A percentile compares a stretch with the other conserved stretches of the same genome.
phyloP scores from a whole-genome alignment of 2,797 vertebrate genomes.

The Melanotaenia nigrans region DNA sequence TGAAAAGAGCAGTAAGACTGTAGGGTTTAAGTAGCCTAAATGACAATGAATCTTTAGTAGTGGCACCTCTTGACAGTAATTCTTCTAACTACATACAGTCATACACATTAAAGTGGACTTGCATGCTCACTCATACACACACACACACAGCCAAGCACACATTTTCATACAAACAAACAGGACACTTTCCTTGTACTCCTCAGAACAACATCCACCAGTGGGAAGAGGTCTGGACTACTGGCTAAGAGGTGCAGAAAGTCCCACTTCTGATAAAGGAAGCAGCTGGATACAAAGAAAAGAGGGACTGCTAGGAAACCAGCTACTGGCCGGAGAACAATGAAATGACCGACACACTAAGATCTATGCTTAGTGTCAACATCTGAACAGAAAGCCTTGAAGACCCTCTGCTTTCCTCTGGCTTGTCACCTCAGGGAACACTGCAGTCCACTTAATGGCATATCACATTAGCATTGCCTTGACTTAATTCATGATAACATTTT shows the following conservation, averaged over 20 bases:
- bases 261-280: slow-evolving; percentile 78
- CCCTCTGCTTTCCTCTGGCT: slow-evolving; percentile 32
- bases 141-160: slow-evolving; percentile 20
- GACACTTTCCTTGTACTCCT: slow-evolving; percentile 76
- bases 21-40: slow-evolving; percentile 53
- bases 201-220: slow-evolving; percentile 69
- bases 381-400: slow-evolving; percentile 27
- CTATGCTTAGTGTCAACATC: slow-evolving; percentile 14
- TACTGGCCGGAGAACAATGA: slow-evolving; percentile 73
- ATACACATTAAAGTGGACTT: slow-evolving; percentile 17
- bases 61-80: slow-evolving; percentile 74
- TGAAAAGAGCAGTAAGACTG: slow-evolving; percentile 58
- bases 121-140: slow-evolving; percentile 7
- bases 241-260: slow-evolving; percentile 73
- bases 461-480: slow-evolving; percentile 51
- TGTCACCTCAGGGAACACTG: slow-evolving; percentile 45
- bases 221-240: slow-evolving; percentile 63
- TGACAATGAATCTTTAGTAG: slow-evolving; percentile 58
- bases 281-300: slow-evolving; percentile 81
- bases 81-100: slow-evolving; percentile 55
- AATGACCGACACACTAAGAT: slow-evolving; percentile 42
- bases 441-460: slow-evolving; percentile 56
- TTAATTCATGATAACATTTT: slow-evolving; percentile 24
- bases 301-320: slow-evolving; percentile 70
- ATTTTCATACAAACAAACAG: slow-evolving; percentile 57